A percentile compares a stretch with the other conserved stretches of the same genome.
Conservation (phyloP, 2,113 vertebrate species). For the Indicator maculatus region DNA sequence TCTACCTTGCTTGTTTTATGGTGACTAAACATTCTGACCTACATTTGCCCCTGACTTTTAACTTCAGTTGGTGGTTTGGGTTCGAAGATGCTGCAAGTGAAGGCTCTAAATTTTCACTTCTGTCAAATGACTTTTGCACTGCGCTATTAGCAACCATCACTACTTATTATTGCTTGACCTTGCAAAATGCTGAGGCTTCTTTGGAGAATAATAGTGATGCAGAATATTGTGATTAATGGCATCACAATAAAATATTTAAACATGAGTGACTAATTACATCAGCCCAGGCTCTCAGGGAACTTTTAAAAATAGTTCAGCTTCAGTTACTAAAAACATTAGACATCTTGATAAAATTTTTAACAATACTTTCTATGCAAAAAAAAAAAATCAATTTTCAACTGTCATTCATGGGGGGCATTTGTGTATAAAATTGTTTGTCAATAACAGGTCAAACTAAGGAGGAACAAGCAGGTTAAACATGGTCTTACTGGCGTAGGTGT, state of each 20-base stretch:
- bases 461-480: neutral
- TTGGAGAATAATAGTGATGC: neutral
- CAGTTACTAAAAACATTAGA: neutral
- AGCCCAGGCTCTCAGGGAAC: neutral
- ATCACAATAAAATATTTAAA: constrained; percentile 48
- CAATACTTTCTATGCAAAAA: neutral
- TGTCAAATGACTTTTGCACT: neutral
- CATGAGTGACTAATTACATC: neutral
- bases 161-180: neutral
- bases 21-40: neutral
- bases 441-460: neutral
- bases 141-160: neutral
- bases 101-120: neutral
- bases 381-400: neutral
- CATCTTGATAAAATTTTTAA: neutral
- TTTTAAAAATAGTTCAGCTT: constrained; percentile 16
- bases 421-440: neutral
- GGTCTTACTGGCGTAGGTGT: neutral
- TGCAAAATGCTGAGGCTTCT: neutral
- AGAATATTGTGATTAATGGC: constrained; percentile 9
- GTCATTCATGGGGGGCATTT: neutral
- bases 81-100: neutral
- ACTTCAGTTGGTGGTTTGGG: neutral
- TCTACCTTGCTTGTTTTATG: neutral
- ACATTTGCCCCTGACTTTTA: neutral